Percentiles rank a stretch among this genome's conserved stretches.
These are phyloP conservation scores for Pristionchus entomophagus DNA, from an alignment of 2,888 invertebrate genomes.

Conservation along the genomic window DNA sequence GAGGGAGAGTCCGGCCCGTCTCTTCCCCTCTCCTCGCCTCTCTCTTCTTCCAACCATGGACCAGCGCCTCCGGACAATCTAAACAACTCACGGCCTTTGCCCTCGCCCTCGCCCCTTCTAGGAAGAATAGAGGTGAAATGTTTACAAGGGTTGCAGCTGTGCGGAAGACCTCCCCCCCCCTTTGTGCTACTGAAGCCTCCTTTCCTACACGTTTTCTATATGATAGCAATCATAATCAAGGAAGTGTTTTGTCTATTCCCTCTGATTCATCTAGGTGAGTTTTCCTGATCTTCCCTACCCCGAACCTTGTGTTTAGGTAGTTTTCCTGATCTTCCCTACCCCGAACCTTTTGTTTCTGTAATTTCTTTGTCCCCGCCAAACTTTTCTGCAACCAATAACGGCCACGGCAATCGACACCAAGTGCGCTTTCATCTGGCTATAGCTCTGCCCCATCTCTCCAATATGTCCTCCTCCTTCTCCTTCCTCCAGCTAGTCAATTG, in stretches of 20 bases:
- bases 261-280: background rate
- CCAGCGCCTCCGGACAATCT: conserved; percentile 11
- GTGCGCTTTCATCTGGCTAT: background rate
- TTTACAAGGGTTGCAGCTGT: conserved; percentile 29
- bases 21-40: conserved; percentile 14
- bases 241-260: too few relatives aligned
- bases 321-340: background rate
- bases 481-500: conserved; percentile 13
- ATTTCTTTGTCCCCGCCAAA: too few relatives aligned
- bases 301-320: background rate
- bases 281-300: background rate
- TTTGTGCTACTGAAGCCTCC: too few relatives aligned
- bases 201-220: too few relatives aligned
- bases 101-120: too few relatives aligned
- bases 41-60: conserved; percentile 26
- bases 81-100: background rate
- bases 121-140: conserved; percentile 17
- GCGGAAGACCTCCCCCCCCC: too few relatives aligned
- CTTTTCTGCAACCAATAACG: too few relatives aligned
- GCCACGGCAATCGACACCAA: background rate
- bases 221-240: too few relatives aligned
- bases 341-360: background rate
- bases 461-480: background rate
- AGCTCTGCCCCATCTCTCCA: conserved; percentile 6
- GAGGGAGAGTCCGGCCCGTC: conserved; percentile 42